These are phyloP conservation scores for Diplosoma virens DNA, from an alignment of 23 tunicate species.

Conservation along the genomic window DNA sequence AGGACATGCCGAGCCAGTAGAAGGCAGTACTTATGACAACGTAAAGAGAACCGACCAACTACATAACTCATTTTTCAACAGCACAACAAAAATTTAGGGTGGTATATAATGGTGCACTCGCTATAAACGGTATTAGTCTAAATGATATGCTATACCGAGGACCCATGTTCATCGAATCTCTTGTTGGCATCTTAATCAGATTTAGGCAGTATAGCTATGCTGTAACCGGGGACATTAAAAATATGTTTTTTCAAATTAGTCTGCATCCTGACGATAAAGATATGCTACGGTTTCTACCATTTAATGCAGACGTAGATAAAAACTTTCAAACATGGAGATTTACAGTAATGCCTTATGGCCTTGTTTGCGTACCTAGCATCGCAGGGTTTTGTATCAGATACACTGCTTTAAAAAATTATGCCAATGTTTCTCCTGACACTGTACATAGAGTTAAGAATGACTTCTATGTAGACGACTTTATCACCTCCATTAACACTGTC, in stretches of 20 bases:
- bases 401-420: conserved; percentile 10
- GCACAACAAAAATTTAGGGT: neutral
- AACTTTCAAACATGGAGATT: neutral
- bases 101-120: neutral
- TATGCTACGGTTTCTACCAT: conserved; percentile 1
- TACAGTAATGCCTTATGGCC: conserved; percentile 12
- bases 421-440: neutral
- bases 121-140: neutral
- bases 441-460: neutral
- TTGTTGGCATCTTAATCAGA: neutral
- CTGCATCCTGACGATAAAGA: neutral
- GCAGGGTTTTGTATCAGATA: neutral
- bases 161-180: conserved; percentile 6
- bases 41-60: neutral
- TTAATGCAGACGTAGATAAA: neutral
- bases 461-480: conserved; percentile 18
- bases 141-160: conserved; percentile 11
- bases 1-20: conserved; percentile 14
- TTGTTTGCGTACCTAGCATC: conserved; percentile 9
- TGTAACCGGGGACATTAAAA: neutral
- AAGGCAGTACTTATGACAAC: neutral
- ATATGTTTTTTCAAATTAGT: conserved; percentile 14
- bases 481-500: neutral
- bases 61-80: conserved; percentile 7
- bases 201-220: neutral